Conservation (phyloP, 1,140 invertebrate genomes). For the Centruroides sculpturatus region DNA sequence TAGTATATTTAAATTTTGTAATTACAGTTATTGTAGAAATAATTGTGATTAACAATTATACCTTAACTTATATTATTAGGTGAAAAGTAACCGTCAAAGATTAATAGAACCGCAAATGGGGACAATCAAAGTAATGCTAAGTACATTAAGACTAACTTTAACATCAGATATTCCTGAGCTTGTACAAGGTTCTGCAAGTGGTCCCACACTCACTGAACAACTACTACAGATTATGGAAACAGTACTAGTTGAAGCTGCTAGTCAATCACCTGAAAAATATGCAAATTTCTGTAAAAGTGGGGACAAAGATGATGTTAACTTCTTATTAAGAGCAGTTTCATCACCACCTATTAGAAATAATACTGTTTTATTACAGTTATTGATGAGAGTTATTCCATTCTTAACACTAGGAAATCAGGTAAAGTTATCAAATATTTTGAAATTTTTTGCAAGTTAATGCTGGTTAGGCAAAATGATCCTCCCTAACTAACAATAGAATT, state of each 20-base stretch:
- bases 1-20: constrained; percentile 1
- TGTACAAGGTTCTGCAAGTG: constrained; percentile 42
- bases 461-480: too few relatives aligned
- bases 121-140: constrained; percentile 50
- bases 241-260: constrained; percentile 72
- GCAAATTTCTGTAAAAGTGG: constrained; percentile 65
- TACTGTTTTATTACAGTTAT: constrained; percentile 36
- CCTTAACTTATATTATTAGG: not conserved
- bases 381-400: constrained; percentile 80
- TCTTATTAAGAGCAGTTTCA: constrained; percentile 9
- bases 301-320: constrained; percentile 57
- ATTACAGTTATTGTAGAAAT: not conserved
- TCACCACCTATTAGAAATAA: constrained; percentile 22
- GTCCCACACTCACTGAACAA: constrained; percentile 59
- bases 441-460: too few relatives aligned
- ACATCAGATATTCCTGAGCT: constrained; percentile 32
- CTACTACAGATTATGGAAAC: constrained; percentile 83
- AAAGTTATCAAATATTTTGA: not conserved
- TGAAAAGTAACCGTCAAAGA: constrained; percentile 31
- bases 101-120: constrained; percentile 46
- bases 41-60: not conserved
- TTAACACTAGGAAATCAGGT: constrained; percentile 42
- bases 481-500: too few relatives aligned
- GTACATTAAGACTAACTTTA: constrained; percentile 42
- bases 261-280: constrained; percentile 58